Evolutionary conservation across 2,888 invertebrate genomes (phyloP).

Genomic region (Megastigmus dorsalis): DNA sequence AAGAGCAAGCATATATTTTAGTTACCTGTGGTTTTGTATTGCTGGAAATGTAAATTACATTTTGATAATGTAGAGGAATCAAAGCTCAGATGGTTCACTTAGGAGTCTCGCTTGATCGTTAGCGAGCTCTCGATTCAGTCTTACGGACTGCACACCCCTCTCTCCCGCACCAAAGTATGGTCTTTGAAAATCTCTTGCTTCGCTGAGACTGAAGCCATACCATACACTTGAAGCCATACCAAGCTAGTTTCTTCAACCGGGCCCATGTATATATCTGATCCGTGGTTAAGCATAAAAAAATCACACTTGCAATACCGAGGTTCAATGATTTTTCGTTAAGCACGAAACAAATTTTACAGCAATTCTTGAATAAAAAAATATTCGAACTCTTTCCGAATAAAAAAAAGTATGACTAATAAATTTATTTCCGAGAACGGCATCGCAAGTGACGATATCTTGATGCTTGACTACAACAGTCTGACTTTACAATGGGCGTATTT

Average conservation of each 20-base stretch:
- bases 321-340: slow-evolving; percentile 47
- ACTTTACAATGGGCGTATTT: slow-evolving; percentile 55
- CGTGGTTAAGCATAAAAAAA: slow-evolving; percentile 55
- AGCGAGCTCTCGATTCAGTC: slow-evolving; percentile 70
- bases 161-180: slow-evolving; percentile 74
- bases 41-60: slow-evolving; percentile 74
- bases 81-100: slow-evolving; percentile 74
- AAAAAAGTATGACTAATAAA: slow-evolving; percentile 35
- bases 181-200: slow-evolving; percentile 69
- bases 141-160: slow-evolving; percentile 72
- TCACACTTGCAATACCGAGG: slow-evolving; percentile 56
- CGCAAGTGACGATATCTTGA: slow-evolving; percentile 62
- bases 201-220: slow-evolving; percentile 66
- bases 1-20: slow-evolving; percentile 71
- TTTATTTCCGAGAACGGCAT: slow-evolving; percentile 54
- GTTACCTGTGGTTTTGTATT: slow-evolving; percentile 71
- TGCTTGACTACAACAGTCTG: slow-evolving; percentile 61
- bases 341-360: slow-evolving; percentile 2
- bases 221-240: slow-evolving; percentile 63
- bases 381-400: slow-evolving; percentile 28
- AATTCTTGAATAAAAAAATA: not conserved
- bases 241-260: slow-evolving; percentile 59
- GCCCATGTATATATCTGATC: slow-evolving; percentile 59
- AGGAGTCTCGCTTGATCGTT: slow-evolving; percentile 71
- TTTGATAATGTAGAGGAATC: slow-evolving; percentile 74